phyloP scores from a whole-genome alignment of 2,888 invertebrate genomes.

The Brachypalpus laphriformis region DNA sequence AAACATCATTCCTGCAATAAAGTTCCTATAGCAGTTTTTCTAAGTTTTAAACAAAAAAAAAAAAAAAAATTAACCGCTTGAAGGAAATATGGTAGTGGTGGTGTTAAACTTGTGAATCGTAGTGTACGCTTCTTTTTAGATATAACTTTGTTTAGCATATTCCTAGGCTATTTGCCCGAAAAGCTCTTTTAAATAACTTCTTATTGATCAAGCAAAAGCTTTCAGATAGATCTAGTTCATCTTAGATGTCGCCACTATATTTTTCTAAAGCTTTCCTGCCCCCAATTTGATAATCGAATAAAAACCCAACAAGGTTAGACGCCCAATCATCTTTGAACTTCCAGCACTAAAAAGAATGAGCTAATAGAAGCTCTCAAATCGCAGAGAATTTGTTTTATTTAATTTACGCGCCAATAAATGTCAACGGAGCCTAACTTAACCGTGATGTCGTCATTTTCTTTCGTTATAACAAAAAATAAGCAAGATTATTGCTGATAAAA shows the following conservation, averaged over 20 bases:
- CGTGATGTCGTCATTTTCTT: slow-evolving; percentile 29
- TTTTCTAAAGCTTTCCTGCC: not conserved
- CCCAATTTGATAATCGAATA: not conserved
- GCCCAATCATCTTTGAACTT: slow-evolving; percentile 34
- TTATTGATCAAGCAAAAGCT: not conserved
- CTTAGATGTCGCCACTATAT: slow-evolving; percentile 26
- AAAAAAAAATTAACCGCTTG: too few relatives aligned
- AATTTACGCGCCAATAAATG: slow-evolving; percentile 35
- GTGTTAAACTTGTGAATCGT: too few relatives aligned
- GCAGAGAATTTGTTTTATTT: slow-evolving; percentile 7
- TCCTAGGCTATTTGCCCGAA: not conserved
- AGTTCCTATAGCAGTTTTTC: too few relatives aligned
- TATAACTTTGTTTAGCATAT: slow-evolving; percentile 10
- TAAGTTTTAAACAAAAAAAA: too few relatives aligned
- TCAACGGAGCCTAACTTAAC: slow-evolving; percentile 14
- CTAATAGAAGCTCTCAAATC: not conserved
- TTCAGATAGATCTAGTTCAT: not conserved
- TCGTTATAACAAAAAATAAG: not conserved
- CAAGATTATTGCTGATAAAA: slow-evolving; percentile 13
- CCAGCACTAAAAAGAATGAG: not conserved
- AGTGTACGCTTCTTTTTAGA: too few relatives aligned
- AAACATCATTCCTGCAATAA: too few relatives aligned
- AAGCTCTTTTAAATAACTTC: not conserved
- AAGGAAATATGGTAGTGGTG: too few relatives aligned
- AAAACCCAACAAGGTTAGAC: slow-evolving; percentile 34